Percentiles rank a stretch among this genome's conserved stretches.
These are phyloP conservation scores for Limnephilus lunatus DNA, from an alignment of 2,888 invertebrate species.

Conservation along the genomic window DNA sequence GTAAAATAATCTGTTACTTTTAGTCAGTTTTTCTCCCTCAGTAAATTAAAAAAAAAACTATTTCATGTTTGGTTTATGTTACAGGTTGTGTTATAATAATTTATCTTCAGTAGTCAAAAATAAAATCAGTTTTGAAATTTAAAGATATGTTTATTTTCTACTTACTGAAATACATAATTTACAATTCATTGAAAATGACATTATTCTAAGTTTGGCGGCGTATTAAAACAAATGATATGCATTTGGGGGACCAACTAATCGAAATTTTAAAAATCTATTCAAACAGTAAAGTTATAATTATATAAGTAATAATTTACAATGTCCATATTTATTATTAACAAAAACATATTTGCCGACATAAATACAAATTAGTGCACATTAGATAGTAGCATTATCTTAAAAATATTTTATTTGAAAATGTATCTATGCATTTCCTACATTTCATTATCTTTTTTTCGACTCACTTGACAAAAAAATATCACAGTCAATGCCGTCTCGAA, in stretches of 20 bases:
- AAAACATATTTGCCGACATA: not conserved
- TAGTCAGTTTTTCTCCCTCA: too few relatives aligned
- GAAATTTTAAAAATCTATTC: slow-evolving; percentile 15
- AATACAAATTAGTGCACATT: not conserved
- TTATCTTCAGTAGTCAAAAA: not conserved
- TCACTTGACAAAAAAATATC: not conserved
- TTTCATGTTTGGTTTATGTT: not conserved
- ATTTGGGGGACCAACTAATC: slow-evolving; percentile 63
- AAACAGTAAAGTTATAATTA: not conserved
- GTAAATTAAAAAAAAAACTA: too few relatives aligned
- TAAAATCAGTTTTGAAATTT: slow-evolving; percentile 13
- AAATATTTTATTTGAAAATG: not conserved
- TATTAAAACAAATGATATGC: slow-evolving; percentile 65
- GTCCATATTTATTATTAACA: not conserved
- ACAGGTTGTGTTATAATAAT: not conserved
- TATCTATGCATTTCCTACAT: not conserved
- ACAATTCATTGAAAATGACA: slow-evolving; percentile 35
- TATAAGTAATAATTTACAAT: not conserved
- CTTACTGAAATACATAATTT: slow-evolving; percentile 43
- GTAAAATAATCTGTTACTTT: too few relatives aligned
- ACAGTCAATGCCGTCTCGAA: not conserved
- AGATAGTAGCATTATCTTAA: not conserved
- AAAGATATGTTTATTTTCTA: slow-evolving; percentile 55
- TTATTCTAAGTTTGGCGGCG: slow-evolving; percentile 63
- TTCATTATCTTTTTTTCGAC: not conserved